phyloP scores from a whole-genome alignment of 2,797 vertebrate genomes.

The Anableps anableps region DNA sequence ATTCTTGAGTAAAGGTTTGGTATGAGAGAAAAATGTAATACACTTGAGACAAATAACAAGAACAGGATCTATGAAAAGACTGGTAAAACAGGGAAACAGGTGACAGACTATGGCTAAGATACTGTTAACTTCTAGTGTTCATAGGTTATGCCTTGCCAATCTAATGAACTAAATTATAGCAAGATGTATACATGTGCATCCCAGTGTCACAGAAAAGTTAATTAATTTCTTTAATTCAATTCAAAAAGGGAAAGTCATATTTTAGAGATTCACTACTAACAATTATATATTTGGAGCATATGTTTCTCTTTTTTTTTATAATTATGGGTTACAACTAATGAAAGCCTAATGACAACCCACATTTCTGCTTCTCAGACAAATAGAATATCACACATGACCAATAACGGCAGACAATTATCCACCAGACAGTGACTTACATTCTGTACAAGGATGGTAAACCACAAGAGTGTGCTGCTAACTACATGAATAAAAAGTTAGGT shows the following conservation, averaged over 20 bases:
- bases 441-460: not conserved
- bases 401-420: not conserved
- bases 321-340: not conserved
- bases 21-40: constrained; percentile 37
- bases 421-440: not conserved
- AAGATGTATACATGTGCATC: constrained; percentile 38
- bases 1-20: constrained; percentile 47
- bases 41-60: constrained; percentile 52
- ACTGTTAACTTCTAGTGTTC: constrained; percentile 44
- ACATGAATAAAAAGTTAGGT: not conserved
- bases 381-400: not conserved
- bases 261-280: not conserved
- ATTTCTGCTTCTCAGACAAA: not conserved
- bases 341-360: not conserved
- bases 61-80: constrained; percentile 47
- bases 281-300: not conserved
- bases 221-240: not conserved
- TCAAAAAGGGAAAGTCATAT: not conserved
- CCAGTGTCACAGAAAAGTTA: not conserved
- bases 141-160: constrained; percentile 49
- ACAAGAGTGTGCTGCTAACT: not conserved
- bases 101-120: constrained; percentile 46
- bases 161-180: not conserved
- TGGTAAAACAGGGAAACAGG: constrained; percentile 29
- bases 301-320: not conserved